These are phyloP conservation scores for Drosophila nasuta DNA, from an alignment of 1,140 invertebrate genomes.

Conservation along the genomic window DNA sequence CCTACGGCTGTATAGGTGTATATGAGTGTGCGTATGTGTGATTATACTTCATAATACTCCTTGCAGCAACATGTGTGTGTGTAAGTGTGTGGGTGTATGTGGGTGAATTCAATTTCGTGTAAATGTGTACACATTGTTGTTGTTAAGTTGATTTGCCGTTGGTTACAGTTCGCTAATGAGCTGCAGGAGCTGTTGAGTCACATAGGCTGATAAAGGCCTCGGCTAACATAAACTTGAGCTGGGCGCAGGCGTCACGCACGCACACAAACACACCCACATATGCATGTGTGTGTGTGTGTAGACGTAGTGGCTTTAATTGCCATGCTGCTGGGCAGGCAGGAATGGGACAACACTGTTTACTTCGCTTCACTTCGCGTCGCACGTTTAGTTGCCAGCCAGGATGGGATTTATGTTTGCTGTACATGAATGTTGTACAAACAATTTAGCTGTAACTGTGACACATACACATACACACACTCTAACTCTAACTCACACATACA, in stretches of 20 bases:
- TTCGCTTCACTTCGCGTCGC: conserved; percentile 52
- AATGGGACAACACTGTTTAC: conserved; percentile 32
- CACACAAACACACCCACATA: conserved; percentile 7
- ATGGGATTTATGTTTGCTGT: conserved; percentile 79
- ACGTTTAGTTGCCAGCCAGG: conserved; percentile 46
- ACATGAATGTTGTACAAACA: conserved; percentile 82
- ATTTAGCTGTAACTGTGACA: conserved; percentile 76
- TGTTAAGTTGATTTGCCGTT: conserved; percentile 60
- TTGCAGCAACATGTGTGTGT: conserved; percentile 20
- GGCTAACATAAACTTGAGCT: conserved; percentile 50
- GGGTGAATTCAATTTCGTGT: conserved; percentile 69
- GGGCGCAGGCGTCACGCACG: conserved; percentile 32
- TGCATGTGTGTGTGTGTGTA: conserved; percentile 4
- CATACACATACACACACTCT: conserved; percentile 16
- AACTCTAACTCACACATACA: conserved; percentile 17
- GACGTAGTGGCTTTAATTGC: conserved; percentile 67
- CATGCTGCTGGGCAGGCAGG: conserved; percentile 40
- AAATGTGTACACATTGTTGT: conserved; percentile 53
- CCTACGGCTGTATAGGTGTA: conserved; percentile 23
- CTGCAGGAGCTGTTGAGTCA: conserved; percentile 37
- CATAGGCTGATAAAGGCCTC: conserved; percentile 42
- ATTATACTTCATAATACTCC: no score
- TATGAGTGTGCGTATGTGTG: conserved; percentile 12
- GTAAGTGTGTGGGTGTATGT: not conserved
- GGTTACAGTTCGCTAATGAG: conserved; percentile 69